Conservation (phyloP, 2,113 vertebrate species). For the Chinchilla lanigera region DNA sequence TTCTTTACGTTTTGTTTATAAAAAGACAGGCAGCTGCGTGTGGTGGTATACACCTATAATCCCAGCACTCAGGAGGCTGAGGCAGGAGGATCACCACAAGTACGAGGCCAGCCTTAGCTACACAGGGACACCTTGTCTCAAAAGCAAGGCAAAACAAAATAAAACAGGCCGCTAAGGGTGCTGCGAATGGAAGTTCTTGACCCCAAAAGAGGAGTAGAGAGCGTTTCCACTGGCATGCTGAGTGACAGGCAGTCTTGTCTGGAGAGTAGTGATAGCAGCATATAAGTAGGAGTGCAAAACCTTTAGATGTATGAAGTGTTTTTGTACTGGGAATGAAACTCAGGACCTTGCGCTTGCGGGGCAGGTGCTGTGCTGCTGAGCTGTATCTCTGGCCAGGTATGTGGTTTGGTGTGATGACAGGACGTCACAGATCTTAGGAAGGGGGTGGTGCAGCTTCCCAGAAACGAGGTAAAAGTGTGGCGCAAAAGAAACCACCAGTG, state of each 20-base stretch:
- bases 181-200: neutral
- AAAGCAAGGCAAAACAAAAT: neutral
- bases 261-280: neutral
- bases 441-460: constrained; percentile 47
- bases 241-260: neutral
- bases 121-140: neutral
- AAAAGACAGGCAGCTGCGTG: neutral
- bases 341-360: too few species aligned
- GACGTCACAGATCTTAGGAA: constrained; percentile 61
- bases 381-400: too few species aligned
- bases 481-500: constrained; percentile 57
- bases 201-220: neutral
- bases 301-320: neutral
- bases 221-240: neutral
- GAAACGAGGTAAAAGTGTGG: constrained; percentile 73
- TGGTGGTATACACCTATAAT: neutral
- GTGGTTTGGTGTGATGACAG: constrained; percentile 72
- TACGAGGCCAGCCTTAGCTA: neutral
- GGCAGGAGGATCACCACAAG: neutral
- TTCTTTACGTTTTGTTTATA: constrained; percentile 38
- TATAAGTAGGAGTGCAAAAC: neutral
- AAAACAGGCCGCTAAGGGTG: neutral
- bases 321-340: too few species aligned
- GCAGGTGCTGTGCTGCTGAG: too few species aligned
- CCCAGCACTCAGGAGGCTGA: neutral